Evolutionary conservation across 2,797 vertebrate species (phyloP).

Genomic region (Microctenopoma stevenorrisi): DNA sequence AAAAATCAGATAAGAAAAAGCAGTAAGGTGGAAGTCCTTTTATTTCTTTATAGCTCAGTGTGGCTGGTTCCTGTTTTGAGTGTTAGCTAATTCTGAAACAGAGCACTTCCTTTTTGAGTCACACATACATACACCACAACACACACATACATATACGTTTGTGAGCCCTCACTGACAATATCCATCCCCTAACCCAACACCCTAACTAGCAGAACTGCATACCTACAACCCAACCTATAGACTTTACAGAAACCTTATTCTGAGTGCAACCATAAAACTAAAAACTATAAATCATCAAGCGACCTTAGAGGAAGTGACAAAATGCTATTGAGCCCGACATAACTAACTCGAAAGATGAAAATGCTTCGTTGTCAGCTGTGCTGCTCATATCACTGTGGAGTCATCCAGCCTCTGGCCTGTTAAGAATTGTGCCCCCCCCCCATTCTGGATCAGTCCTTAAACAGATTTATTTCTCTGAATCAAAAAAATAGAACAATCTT

Average conservation of each 20-base stretch:
- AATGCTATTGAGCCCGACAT: not conserved
- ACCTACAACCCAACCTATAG: not conserved
- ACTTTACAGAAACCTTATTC: rapidly evolving
- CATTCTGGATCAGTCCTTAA: not conserved
- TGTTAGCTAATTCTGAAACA: conserved; percentile 49
- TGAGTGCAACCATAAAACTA: not conserved
- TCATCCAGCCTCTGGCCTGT: not conserved
- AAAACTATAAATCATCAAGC: not conserved
- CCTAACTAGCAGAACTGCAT: not conserved
- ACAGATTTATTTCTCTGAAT: no score
- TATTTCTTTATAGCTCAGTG: conserved; percentile 2
- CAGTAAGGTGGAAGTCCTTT: not conserved
- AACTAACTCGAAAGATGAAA: conserved; percentile 9
- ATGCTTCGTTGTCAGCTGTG: conserved; percentile 1
- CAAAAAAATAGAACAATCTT: not conserved
- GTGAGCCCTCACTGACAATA: not conserved
- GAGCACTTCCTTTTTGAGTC: conserved; percentile 63
- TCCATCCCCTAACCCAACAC: not conserved
- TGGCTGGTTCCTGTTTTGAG: conserved; percentile 68
- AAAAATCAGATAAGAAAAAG: conserved; percentile 14
- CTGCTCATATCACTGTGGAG: not conserved
- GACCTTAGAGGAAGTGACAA: not conserved
- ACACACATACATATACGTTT: not conserved
- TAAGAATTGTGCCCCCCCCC: not conserved
- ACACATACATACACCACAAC: conserved; percentile 22